Percentiles rank a stretch among this genome's conserved stretches.
Conservation (phyloP, 2,888 invertebrate genomes). For the Nemurella pictetii region DNA sequence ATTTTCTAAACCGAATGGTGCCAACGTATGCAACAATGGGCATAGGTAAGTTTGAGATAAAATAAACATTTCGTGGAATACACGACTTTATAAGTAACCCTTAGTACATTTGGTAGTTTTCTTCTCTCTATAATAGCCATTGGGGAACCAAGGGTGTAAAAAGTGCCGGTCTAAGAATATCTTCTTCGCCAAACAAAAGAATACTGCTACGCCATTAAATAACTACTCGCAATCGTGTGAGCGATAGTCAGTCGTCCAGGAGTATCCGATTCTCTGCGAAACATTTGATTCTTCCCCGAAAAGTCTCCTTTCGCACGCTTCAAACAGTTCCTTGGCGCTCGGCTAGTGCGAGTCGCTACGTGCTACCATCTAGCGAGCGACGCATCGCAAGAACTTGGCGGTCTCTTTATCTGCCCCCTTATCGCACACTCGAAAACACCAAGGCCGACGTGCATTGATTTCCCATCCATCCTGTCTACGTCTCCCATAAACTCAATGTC, state of each 20-base stretch:
- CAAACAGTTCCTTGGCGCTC: too few species aligned
- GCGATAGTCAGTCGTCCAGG: too few species aligned
- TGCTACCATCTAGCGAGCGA: conserved; percentile 7
- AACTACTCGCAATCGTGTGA: background rate
- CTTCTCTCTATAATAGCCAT: too few species aligned
- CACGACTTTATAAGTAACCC: background rate
- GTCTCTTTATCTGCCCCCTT: background rate
- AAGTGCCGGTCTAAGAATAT: background rate
- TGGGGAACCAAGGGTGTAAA: too few species aligned
- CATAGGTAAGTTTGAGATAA: conserved; percentile 31
- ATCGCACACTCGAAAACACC: background rate
- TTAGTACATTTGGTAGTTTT: background rate
- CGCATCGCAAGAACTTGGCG: background rate
- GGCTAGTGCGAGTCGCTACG: too few species aligned
- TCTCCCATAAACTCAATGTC: background rate
- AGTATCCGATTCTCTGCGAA: too few species aligned
- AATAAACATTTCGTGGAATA: background rate
- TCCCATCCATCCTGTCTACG: background rate
- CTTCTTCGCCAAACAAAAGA: background rate
- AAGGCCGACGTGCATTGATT: background rate
- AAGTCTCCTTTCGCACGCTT: background rate
- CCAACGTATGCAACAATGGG: conserved; percentile 35
- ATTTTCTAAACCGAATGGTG: conserved; percentile 33
- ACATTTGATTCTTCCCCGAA: too few species aligned
- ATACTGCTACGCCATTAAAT: background rate